These are phyloP conservation scores for Phalacrocorax aristotelis DNA, from an alignment of 2,113 vertebrate genomes.

Conservation along the genomic window DNA sequence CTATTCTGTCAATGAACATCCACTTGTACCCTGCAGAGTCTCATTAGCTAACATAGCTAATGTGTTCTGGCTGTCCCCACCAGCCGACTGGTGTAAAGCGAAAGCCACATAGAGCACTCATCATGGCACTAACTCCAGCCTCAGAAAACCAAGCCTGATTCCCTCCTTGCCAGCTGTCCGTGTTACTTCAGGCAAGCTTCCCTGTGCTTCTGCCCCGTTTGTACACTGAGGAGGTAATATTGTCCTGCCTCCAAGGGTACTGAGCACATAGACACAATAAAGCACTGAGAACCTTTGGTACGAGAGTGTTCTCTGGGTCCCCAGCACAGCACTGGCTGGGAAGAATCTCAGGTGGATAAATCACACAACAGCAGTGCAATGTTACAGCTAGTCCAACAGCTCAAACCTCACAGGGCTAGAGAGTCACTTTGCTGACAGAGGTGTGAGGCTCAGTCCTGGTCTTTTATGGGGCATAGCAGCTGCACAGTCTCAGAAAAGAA, in stretches of 20 bases:
- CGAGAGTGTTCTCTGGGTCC: not conserved
- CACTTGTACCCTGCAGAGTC: not conserved
- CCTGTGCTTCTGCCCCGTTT: not conserved
- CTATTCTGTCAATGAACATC: not conserved
- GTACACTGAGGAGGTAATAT: fast-evolving
- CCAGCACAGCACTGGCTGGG: fast-evolving
- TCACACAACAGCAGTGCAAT: not conserved
- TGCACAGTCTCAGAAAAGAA: not conserved
- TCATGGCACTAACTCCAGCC: not conserved
- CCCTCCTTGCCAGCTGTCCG: not conserved
- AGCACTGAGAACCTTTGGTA: not conserved
- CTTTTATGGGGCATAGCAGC: not conserved
- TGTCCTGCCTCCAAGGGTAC: not conserved
- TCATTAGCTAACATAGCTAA: not conserved
- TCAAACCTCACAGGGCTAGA: not conserved
- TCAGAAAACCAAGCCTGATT: not conserved
- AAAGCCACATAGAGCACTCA: not conserved
- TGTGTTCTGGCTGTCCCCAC: not conserved
- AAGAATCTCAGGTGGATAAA: not conserved
- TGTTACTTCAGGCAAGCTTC: not conserved
- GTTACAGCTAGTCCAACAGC: not conserved
- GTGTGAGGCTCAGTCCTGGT: not conserved
- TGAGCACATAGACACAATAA: not conserved
- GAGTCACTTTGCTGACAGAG: not conserved
- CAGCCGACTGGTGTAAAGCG: not conserved